These are phyloP conservation scores for Sarcophaga carnaria DNA, from an alignment of 2,888 invertebrate species.

Conservation along the genomic window DNA sequence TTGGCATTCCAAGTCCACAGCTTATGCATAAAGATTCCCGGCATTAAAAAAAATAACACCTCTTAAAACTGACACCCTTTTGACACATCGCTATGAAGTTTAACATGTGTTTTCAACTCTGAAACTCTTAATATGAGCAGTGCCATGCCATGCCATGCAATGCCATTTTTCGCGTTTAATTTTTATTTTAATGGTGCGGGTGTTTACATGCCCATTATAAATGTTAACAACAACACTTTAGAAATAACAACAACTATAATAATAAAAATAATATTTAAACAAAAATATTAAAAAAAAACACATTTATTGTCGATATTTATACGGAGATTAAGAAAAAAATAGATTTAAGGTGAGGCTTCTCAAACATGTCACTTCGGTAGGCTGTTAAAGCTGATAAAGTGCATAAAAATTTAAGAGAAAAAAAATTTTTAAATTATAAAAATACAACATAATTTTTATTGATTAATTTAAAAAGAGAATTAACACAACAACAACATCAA, in stretches of 20 bases:
- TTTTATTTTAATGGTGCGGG: slow-evolving; percentile 52
- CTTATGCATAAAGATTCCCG: too few relatives aligned
- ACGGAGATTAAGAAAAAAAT: slow-evolving; percentile 63
- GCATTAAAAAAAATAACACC: not conserved
- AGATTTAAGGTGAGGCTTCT: slow-evolving; percentile 67
- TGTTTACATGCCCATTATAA: slow-evolving; percentile 66
- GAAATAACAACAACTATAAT: slow-evolving; percentile 9
- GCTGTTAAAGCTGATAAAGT: slow-evolving; percentile 7
- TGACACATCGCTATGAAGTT: not conserved
- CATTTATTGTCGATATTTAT: slow-evolving; percentile 54
- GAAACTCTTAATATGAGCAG: not conserved
- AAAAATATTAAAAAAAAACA: not conserved
- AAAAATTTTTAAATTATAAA: slow-evolving; percentile 24
- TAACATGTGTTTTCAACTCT: not conserved
- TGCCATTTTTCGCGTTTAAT: not conserved
- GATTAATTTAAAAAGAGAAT: slow-evolving; percentile 38
- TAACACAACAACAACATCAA: not conserved
- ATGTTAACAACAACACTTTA: slow-evolving; percentile 6
- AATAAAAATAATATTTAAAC: slow-evolving; percentile 35
- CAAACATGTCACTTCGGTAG: slow-evolving; percentile 59
- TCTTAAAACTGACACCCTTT: not conserved
- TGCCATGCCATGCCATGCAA: not conserved
- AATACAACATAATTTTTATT: slow-evolving; percentile 50
- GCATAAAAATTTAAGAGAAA: not conserved
- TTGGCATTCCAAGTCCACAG: too few relatives aligned